These are phyloP conservation scores for Enchytraeus crypticus DNA, from an alignment of 2,888 invertebrate species.

Conservation along the genomic window DNA sequence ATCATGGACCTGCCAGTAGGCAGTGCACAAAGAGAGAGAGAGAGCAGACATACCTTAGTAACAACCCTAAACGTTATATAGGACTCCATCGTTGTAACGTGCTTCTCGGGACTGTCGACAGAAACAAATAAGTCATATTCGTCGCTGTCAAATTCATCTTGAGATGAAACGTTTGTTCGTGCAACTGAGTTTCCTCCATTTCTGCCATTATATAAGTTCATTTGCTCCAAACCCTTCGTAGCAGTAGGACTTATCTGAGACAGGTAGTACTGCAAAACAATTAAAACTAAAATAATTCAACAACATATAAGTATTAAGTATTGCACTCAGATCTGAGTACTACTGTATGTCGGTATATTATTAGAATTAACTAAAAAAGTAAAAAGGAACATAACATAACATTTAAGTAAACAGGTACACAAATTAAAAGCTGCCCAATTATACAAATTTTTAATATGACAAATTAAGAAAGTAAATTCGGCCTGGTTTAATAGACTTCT, in stretches of 20 bases:
- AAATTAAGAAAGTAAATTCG: too few species aligned
- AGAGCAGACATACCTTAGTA: too few species aligned
- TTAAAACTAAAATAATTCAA: background rate
- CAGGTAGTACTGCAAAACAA: slow-evolving; percentile 14
- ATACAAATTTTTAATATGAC: too few species aligned
- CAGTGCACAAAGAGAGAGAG: too few species aligned
- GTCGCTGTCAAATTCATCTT: slow-evolving; percentile 32
- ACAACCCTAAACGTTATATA: slow-evolving; percentile 63
- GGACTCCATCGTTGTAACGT: slow-evolving; percentile 63
- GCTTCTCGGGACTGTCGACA: slow-evolving; percentile 66
- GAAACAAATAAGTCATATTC: slow-evolving; percentile 57
- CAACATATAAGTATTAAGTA: background rate
- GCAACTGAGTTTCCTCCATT: background rate
- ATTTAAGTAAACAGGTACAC: too few species aligned
- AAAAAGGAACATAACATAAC: too few species aligned
- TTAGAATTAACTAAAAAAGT: background rate
- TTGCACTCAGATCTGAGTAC: background rate
- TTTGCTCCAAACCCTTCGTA: slow-evolving; percentile 3
- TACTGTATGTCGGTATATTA: background rate
- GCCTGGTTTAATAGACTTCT: too few species aligned
- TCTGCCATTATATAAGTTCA: background rate
- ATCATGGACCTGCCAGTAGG: too few species aligned
- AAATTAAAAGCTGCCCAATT: too few species aligned
- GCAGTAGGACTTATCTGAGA: slow-evolving; percentile 19
- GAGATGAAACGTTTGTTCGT: background rate